A percentile compares a stretch with the other conserved stretches of the same genome.
phyloP scores from a whole-genome alignment of 2,888 invertebrate genomes.

The Heliconius hortense region DNA sequence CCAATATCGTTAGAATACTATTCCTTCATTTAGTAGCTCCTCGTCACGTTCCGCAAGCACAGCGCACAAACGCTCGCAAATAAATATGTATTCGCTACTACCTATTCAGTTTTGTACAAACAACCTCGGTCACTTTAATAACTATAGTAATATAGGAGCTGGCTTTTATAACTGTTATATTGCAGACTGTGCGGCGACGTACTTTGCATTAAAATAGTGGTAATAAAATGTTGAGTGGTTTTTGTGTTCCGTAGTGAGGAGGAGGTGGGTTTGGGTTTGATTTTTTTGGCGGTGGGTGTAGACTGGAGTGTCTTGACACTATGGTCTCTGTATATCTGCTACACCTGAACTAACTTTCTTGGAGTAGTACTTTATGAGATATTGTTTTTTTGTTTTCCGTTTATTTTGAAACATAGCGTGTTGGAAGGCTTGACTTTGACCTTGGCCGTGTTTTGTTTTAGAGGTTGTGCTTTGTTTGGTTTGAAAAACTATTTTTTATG shows the following conservation, averaged over 20 bases:
- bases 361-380: not conserved
- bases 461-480: no score
- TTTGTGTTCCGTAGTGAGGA: not conserved
- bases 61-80: slow-evolving; percentile 41
- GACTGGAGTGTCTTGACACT: not conserved
- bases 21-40: slow-evolving; percentile 35
- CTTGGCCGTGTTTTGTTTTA: not conserved
- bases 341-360: not conserved
- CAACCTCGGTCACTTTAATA: slow-evolving; percentile 46
- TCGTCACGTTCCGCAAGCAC: slow-evolving; percentile 43
- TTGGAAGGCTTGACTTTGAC: not conserved
- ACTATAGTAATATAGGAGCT: slow-evolving; percentile 37
- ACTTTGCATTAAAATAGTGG: not conserved
- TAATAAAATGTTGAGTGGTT: slow-evolving; percentile 7
- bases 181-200: slow-evolving; percentile 17
- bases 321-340: not conserved
- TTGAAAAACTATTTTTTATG: no score
- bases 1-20: not conserved
- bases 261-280: not conserved
- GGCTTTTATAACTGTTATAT: slow-evolving; percentile 1
- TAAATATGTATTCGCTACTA: slow-evolving; percentile 40
- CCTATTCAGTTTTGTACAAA: slow-evolving; percentile 51
- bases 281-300: not conserved
- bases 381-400: not conserved
- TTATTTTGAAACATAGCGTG: not conserved